Evolutionary conservation across 2,888 invertebrate species (phyloP).

Genomic region (Pterobdella sp.): DNA sequence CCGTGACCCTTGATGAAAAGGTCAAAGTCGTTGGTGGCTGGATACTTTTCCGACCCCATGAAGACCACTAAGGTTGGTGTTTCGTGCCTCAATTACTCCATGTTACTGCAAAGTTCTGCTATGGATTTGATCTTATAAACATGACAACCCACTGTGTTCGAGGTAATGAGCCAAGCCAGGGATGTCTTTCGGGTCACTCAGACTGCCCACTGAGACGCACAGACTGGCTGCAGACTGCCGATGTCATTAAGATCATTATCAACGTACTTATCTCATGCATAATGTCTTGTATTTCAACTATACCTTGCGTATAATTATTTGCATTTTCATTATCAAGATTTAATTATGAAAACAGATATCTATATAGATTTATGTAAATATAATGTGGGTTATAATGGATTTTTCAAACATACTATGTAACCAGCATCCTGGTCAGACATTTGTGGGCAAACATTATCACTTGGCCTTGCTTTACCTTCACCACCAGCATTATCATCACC

Average conservation of each 20-base stretch:
- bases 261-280: no score
- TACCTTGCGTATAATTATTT: no score
- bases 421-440: slow-evolving; percentile 15
- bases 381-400: no score
- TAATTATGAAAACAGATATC: no score
- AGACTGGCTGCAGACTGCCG: slow-evolving; percentile 46
- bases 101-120: neutral
- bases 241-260: neutral
- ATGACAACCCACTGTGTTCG: slow-evolving; percentile 47
- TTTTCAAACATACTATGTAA: neutral
- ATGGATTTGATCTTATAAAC: neutral
- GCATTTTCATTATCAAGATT: no score
- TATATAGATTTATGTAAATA: no score
- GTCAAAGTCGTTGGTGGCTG: slow-evolving; percentile 76
- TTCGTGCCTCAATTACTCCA: neutral
- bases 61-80: slow-evolving; percentile 63
- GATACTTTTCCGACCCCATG: slow-evolving; percentile 84
- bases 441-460: neutral
- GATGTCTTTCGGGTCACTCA: slow-evolving; percentile 47
- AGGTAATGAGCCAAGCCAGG: slow-evolving; percentile 50
- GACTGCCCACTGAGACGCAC: slow-evolving; percentile 47
- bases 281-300: no score
- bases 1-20: slow-evolving; percentile 66
- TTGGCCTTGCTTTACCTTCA: neutral
- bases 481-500: slow-evolving; percentile 16